These are phyloP conservation scores for Oncopeltus fasciatus DNA, from an alignment of 1,140 invertebrate genomes.

Conservation along the genomic window DNA sequence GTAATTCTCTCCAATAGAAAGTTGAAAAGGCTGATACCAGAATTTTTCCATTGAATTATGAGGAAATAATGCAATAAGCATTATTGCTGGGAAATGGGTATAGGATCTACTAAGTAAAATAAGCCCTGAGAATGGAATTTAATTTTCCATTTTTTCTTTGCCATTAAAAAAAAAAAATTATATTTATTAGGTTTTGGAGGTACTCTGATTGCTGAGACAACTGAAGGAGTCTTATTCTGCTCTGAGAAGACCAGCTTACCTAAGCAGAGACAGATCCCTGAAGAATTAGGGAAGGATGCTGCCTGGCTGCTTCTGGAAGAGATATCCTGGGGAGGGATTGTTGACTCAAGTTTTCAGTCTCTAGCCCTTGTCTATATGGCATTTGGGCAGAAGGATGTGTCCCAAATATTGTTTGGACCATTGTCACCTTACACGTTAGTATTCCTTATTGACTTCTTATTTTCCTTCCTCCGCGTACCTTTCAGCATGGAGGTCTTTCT, in stretches of 20 bases:
- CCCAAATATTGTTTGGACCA: conserved; percentile 66
- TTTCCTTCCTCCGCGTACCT: no score
- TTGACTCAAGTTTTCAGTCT: conserved; percentile 79
- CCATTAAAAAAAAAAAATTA: no score
- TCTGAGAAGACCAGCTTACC: conserved; percentile 43
- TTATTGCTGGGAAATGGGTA: not conserved
- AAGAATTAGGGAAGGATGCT: conserved; percentile 77
- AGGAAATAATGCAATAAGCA: not conserved
- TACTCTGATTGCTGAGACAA: conserved; percentile 82
- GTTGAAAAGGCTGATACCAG: no score
- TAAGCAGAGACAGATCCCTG: conserved; percentile 52
- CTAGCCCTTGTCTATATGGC: conserved; percentile 80
- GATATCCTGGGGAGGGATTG: conserved; percentile 82
- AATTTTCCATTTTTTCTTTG: conserved; percentile 12
- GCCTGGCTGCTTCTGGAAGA: conserved; percentile 73
- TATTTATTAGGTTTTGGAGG: conserved; percentile 64
- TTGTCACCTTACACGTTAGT: conserved; percentile 52
- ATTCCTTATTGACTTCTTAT: no score
- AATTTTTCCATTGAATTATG: not conserved
- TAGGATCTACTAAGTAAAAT: not conserved
- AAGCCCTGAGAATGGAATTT: no score
- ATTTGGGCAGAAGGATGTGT: conserved; percentile 85
- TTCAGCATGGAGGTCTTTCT: no score
- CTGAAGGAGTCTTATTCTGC: conserved; percentile 62
- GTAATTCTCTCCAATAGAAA: no score